These are phyloP conservation scores for Emmelina monodactyla DNA, from an alignment of 2,888 invertebrate species.

Conservation along the genomic window DNA sequence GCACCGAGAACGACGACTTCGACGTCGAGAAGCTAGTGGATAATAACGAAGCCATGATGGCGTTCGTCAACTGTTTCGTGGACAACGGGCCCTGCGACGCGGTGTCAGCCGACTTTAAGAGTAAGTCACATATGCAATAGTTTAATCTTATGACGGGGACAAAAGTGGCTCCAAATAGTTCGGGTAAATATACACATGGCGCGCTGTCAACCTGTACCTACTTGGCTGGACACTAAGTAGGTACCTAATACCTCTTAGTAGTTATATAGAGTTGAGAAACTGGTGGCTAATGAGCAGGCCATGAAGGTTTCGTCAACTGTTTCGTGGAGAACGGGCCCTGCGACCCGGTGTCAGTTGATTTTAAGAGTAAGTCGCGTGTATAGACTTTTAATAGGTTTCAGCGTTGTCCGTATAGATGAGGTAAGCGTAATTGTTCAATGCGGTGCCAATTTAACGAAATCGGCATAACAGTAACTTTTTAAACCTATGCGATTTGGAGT, in stretches of 20 bases:
- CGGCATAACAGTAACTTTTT: too few species aligned
- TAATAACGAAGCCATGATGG: slow-evolving; percentile 18
- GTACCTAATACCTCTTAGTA: too few species aligned
- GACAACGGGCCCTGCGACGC: slow-evolving; percentile 27
- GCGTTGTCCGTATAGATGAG: too few species aligned
- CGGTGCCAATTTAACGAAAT: too few species aligned
- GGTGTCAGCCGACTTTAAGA: slow-evolving; percentile 29
- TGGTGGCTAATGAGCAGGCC: slow-evolving; percentile 19
- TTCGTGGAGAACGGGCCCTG: slow-evolving; percentile 31
- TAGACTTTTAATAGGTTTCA: too few species aligned
- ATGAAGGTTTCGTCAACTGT: slow-evolving; percentile 28
- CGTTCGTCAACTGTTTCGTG: slow-evolving; percentile 31
- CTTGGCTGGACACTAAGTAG: too few species aligned
- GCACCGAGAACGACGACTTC: slow-evolving; percentile 33
- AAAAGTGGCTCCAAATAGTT: too few species aligned
- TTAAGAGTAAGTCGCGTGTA: slow-evolving; percentile 50
- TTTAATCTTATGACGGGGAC: slow-evolving; percentile 3
- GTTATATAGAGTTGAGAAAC: slow-evolving; percentile 28
- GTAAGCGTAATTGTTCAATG: too few species aligned
- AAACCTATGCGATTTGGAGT: too few species aligned
- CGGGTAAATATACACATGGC: too few species aligned
- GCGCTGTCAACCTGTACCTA: too few species aligned
- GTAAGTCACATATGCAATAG: slow-evolving; percentile 26
- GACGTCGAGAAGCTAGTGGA: slow-evolving; percentile 30
- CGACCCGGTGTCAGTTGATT: slow-evolving; percentile 21